phyloP scores from a whole-genome alignment of 2,888 invertebrate species.

The Tethea ocularis region DNA sequence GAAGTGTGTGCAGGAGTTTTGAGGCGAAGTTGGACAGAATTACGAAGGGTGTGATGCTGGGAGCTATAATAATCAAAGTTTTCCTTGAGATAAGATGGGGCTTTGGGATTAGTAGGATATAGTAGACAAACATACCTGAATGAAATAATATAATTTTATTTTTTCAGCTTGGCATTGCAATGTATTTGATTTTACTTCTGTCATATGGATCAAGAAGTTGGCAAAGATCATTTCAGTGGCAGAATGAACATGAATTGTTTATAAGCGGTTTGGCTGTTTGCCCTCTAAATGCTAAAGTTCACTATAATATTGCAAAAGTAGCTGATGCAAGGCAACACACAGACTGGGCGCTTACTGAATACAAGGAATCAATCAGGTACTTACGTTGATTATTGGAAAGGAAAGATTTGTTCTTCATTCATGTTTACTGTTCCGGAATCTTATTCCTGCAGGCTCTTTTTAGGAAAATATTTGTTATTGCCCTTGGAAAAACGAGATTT shows the following conservation, averaged over 20 bases:
- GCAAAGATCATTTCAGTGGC: conserved; percentile 91
- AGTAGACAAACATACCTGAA: too few relatives aligned
- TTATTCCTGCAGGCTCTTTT: too few relatives aligned
- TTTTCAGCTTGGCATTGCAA: conserved; percentile 40
- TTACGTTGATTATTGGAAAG: neutral
- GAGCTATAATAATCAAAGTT: too few relatives aligned
- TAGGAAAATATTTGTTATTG: too few relatives aligned
- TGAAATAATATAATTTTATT: conserved; percentile 9
- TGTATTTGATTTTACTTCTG: conserved; percentile 45
- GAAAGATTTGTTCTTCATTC: too few relatives aligned
- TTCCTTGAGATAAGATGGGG: too few relatives aligned
- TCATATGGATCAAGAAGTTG: conserved; percentile 73
- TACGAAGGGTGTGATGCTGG: too few relatives aligned
- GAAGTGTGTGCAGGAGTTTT: too few relatives aligned
- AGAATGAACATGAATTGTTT: conserved; percentile 90
- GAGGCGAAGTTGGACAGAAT: too few relatives aligned
- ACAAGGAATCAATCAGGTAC: conserved; percentile 89
- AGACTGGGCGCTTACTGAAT: conserved; percentile 89
- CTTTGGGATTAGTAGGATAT: too few relatives aligned
- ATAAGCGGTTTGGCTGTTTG: conserved; percentile 93
- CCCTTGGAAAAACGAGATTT: too few relatives aligned
- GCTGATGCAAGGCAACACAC: conserved; percentile 89
- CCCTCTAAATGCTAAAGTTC: conserved; percentile 96
- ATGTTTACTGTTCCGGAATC: too few relatives aligned
- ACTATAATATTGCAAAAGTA: conserved; percentile 96